Conservation (phyloP, 2,888 invertebrate genomes). For the Hofmannophila pseudospretella region DNA sequence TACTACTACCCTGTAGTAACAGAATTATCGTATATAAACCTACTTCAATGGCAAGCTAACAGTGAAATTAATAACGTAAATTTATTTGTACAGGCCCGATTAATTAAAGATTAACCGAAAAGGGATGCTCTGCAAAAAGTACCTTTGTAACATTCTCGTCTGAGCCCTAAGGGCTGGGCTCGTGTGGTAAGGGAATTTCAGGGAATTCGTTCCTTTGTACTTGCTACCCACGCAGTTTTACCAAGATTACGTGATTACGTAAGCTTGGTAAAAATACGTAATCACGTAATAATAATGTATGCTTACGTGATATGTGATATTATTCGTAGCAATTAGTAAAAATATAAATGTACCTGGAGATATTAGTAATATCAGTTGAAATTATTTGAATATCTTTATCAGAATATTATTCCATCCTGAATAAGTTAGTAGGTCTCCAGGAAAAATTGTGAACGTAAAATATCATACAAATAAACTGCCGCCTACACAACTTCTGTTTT, state of each 20-base stretch:
- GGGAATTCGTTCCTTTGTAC: neutral
- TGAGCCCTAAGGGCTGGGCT: neutral
- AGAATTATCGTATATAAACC: too few species aligned
- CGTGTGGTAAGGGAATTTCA: neutral
- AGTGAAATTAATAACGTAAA: neutral
- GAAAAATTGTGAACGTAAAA: too few species aligned
- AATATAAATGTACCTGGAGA: too few species aligned
- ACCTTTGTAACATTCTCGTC: slow-evolving; percentile 6
- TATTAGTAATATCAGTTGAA: too few species aligned
- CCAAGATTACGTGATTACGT: neutral
- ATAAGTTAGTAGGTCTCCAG: too few species aligned
- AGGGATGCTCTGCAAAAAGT: slow-evolving; percentile 16
- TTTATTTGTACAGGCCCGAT: slow-evolving; percentile 24
- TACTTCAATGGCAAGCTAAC: neutral
- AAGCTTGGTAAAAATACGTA: neutral
- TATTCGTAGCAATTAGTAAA: too few species aligned
- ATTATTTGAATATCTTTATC: too few species aligned
- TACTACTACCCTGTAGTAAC: too few species aligned
- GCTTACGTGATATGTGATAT: too few species aligned
- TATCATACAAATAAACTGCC: too few species aligned
- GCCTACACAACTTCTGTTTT: neutral
- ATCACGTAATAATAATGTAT: too few species aligned
- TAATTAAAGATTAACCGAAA: slow-evolving; percentile 20
- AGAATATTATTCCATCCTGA: too few species aligned
- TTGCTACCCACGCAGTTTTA: neutral